These are phyloP conservation scores for Todus mexicanus DNA, from an alignment of 2,797 vertebrate genomes.

Conservation along the genomic window DNA sequence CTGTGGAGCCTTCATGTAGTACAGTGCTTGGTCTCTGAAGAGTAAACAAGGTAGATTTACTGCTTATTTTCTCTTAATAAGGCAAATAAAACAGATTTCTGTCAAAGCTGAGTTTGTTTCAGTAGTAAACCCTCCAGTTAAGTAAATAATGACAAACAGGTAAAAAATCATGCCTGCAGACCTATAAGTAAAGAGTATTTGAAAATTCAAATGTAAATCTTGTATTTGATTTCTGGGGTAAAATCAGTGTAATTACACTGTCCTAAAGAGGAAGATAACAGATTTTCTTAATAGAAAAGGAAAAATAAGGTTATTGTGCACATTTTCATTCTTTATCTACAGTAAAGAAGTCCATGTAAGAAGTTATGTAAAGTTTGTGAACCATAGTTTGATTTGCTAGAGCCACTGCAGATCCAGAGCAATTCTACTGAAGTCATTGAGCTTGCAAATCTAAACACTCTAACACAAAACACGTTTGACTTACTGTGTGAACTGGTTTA, in stretches of 20 bases:
- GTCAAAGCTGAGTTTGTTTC: constrained; percentile 42
- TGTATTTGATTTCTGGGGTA: background rate
- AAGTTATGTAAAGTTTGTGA: background rate
- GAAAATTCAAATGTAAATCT: background rate
- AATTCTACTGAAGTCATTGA: background rate
- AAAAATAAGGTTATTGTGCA: background rate
- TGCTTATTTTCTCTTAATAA: constrained; percentile 51
- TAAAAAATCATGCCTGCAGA: background rate
- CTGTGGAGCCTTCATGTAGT: background rate
- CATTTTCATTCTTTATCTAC: background rate
- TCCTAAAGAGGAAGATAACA: background rate
- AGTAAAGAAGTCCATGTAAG: background rate
- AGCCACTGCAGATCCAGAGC: background rate
- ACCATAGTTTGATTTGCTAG: background rate
- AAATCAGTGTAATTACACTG: background rate
- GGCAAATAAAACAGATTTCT: constrained; percentile 36
- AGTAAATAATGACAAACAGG: constrained; percentile 11
- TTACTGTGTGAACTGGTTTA: constrained; percentile 20
- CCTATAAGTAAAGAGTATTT: background rate
- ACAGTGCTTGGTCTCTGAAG: background rate
- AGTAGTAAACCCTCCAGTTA: constrained; percentile 25
- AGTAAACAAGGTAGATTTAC: background rate
- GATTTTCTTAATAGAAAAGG: background rate
- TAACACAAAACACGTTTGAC: background rate
- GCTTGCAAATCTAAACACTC: background rate